Base-by-base conservation (phyloP, 2,113 vertebrate species). In the Tauraco erythrolophus region DNA sequence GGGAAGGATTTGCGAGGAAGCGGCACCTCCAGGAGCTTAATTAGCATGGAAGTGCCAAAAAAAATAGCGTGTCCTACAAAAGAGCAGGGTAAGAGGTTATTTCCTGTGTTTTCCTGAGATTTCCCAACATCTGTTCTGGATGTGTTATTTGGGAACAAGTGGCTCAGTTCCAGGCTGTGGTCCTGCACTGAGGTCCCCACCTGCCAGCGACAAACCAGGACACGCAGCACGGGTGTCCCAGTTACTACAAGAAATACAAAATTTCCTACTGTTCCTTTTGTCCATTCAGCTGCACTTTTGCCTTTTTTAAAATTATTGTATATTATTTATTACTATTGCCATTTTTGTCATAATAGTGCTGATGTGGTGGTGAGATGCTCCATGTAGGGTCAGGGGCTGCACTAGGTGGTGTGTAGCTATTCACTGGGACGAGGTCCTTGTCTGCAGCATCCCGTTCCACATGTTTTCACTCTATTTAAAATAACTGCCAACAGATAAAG, bases 321-420 rank as follows among this genome's bases (percentile, higher is more conserved):
- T 43, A 43, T 43, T 43, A 43, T 43, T 14, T 43, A 43, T 11
- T 43, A 43, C 14, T 43, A 43, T 43, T 43, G 41, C 41, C 12
- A 43, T 43, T 10, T 43, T 43, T 78, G 10, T 66, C 6, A 0
- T 43, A 18, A 3, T 0, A 14, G 23, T 3, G 33, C 27, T 51
- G 51, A 1, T 10, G 31, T 8, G 61, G 22, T 7, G 53, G 5
- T n/a, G 53, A 48, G 82, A 18, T 45, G 76, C 35, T 60, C 19
- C 15, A 4, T 9, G 24, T 6, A 43, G 35, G 19, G 43, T 13
- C 1, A 0, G 56, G 28, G 24, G 22, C 51, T 74, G 57, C 2
- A 6, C 18, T 33, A 5, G 1, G 18, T 6, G 30, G 10, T 9
- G 54, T 7, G 2, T 7, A 7, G 2, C 8, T 46, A 3, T 13